Conservation (phyloP, 2,888 invertebrate species). For the Plutella xylostella region DNA sequence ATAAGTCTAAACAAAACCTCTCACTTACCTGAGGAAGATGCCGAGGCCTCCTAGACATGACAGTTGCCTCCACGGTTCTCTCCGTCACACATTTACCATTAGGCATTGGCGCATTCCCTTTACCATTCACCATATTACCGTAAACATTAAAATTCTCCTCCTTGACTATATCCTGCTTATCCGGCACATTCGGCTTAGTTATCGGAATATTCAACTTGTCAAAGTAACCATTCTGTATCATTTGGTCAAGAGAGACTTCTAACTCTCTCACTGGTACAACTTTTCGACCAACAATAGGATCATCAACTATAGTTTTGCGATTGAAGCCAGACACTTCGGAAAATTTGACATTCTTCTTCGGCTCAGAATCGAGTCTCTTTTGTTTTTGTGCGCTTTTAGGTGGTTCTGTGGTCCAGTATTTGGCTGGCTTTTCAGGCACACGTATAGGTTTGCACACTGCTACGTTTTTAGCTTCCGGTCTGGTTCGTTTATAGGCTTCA, state of each 20-base stretch:
- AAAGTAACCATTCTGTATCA: constrained; percentile 64
- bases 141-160: constrained; percentile 26
- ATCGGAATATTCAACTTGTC: constrained; percentile 62
- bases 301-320: constrained; percentile 57
- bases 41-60: constrained; percentile 35
- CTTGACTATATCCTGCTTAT: constrained; percentile 12
- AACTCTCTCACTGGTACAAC: constrained; percentile 58
- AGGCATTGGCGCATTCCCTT: background rate
- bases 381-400: constrained; percentile 20
- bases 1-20: background rate
- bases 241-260: constrained; percentile 61
- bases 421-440: constrained; percentile 45
- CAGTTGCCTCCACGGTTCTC: background rate
- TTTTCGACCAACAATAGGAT: constrained; percentile 51
- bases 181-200: constrained; percentile 31
- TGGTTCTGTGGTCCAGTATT: constrained; percentile 54
- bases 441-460: constrained; percentile 57
- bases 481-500: background rate
- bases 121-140: too few species aligned
- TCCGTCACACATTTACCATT: constrained; percentile 1
- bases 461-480: constrained; percentile 35
- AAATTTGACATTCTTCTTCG: constrained; percentile 62
- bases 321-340: constrained; percentile 62
- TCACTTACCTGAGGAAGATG: constrained; percentile 56
- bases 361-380: constrained; percentile 40